Evolutionary conservation across 2,888 invertebrate species (phyloP).

Genomic region (Apodemia zela): DNA sequence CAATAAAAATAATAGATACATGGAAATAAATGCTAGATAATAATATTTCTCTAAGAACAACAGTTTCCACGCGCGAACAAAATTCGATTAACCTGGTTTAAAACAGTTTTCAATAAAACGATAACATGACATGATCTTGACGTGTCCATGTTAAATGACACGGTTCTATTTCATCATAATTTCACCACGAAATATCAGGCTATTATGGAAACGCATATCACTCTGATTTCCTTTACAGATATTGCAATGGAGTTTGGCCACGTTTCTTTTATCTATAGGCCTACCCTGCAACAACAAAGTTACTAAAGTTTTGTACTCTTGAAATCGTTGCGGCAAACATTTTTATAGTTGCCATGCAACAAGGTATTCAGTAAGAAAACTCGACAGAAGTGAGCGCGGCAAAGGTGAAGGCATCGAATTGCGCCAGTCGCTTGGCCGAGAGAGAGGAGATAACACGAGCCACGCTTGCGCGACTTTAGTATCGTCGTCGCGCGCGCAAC

Average conservation of each 20-base stretch:
- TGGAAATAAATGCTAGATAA: neutral
- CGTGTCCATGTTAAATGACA: constrained; percentile 28
- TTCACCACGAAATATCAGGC: constrained; percentile 18
- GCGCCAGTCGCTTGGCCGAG: constrained; percentile 69
- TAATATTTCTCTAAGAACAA: neutral
- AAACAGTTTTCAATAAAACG: constrained; percentile 21
- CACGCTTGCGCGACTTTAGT: constrained; percentile 38
- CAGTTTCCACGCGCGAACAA: constrained; percentile 22
- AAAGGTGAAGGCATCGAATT: constrained; percentile 52
- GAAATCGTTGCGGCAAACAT: constrained; percentile 39
- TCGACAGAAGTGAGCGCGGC: constrained; percentile 63
- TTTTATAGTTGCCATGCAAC: constrained; percentile 74
- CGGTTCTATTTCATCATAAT: constrained; percentile 26
- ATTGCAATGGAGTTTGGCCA: constrained; percentile 20
- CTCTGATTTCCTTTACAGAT: constrained; percentile 13
- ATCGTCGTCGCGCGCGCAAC: constrained; percentile 42
- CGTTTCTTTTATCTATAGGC: constrained; percentile 20
- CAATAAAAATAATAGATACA: too few species aligned
- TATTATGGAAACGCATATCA: constrained; percentile 17
- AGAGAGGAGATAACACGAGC: constrained; percentile 56
- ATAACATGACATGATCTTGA: constrained; percentile 26
- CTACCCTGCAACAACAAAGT: constrained; percentile 20
- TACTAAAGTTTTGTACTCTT: constrained; percentile 24
- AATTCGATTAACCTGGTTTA: constrained; percentile 40
- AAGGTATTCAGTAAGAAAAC: constrained; percentile 68